Evolutionary conservation across 2,113 vertebrate genomes (phyloP).

Genomic region (Petroica traversi): DNA sequence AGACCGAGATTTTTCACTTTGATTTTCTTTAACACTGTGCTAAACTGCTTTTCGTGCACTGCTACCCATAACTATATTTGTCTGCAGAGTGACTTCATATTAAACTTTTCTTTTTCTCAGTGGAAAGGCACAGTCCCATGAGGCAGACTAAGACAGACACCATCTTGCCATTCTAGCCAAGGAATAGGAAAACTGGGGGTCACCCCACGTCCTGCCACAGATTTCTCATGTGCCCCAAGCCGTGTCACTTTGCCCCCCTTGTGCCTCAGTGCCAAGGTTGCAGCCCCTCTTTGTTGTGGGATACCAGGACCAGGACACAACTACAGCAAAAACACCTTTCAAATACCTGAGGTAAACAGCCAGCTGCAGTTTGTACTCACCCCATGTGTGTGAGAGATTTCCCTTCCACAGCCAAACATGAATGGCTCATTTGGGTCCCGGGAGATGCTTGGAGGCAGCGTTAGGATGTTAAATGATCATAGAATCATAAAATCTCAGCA

Average conservation of each 20-base stretch:
- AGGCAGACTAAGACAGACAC: neutral
- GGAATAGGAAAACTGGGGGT: neutral
- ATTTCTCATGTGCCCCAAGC: accelerated
- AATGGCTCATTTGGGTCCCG: accelerated
- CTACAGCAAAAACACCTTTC: neutral
- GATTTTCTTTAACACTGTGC: constrained; percentile 16
- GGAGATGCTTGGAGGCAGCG: accelerated
- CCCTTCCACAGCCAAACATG: neutral
- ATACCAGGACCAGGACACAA: neutral
- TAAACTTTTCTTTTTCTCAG: neutral
- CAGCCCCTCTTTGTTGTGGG: neutral
- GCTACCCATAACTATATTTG: neutral
- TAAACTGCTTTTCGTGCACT: neutral
- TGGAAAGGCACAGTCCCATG: neutral
- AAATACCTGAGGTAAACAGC: neutral
- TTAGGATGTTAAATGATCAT: neutral
- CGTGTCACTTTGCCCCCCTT: neutral
- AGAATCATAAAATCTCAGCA: neutral
- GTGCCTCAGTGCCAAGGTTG: accelerated
- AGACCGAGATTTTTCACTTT: constrained; percentile 36
- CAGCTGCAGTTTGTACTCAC: neutral
- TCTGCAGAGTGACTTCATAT: neutral
- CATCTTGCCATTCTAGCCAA: accelerated
- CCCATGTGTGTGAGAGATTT: accelerated
- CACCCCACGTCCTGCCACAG: neutral